Evolutionary conservation across 2,888 invertebrate genomes (phyloP).

Genomic region (Dasypogon diadema): DNA sequence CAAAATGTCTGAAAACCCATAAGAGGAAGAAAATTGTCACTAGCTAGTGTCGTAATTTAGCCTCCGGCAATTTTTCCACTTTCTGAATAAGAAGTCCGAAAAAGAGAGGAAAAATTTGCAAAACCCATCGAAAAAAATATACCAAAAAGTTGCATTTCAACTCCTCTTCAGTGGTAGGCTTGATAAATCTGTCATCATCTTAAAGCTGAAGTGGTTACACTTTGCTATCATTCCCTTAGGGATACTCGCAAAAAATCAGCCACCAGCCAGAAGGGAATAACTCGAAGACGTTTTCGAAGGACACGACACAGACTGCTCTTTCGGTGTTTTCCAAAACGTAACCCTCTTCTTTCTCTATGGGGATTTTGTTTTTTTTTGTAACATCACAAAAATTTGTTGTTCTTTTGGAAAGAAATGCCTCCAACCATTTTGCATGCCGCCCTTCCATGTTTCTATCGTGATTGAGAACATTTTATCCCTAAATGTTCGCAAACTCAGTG

Average conservation of each 20-base stretch:
- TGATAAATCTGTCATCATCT: slow-evolving; percentile 47
- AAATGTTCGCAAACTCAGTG: slow-evolving; percentile 18
- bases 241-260: background rate
- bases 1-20: slow-evolving; percentile 9
- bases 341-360: background rate
- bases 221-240: slow-evolving; percentile 25
- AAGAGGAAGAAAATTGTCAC: slow-evolving; percentile 20
- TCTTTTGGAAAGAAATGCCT: slow-evolving; percentile 25
- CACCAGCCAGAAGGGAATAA: background rate
- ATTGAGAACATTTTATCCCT: slow-evolving; percentile 32
- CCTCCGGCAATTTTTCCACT: slow-evolving; percentile 17
- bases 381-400: slow-evolving; percentile 4
- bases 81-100: slow-evolving; percentile 12
- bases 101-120: background rate
- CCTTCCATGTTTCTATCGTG: background rate
- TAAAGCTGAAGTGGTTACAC: slow-evolving; percentile 45
- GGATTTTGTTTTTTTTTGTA: background rate
- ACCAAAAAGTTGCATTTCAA: slow-evolving; percentile 10
- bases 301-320: slow-evolving; percentile 2
- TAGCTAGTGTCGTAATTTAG: slow-evolving; percentile 28
- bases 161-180: slow-evolving; percentile 8
- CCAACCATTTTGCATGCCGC: background rate
- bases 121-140: slow-evolving; percentile 12
- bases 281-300: slow-evolving; percentile 37
- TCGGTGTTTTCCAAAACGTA: background rate